These are phyloP conservation scores for Hylaeus volcanicus DNA, from an alignment of 1,140 invertebrate species.

Conservation along the genomic window DNA sequence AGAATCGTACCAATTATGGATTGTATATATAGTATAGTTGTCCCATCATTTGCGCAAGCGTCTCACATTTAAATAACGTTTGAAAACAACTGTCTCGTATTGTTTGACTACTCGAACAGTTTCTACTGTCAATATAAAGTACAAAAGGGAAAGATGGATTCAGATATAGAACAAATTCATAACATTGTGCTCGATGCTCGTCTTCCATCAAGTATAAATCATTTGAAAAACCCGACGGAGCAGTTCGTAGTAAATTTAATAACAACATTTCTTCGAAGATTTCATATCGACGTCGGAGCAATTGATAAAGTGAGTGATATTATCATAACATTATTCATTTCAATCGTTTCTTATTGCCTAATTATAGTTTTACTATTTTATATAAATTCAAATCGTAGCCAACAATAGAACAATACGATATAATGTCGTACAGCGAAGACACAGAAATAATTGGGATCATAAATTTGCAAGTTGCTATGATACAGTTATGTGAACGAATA, in stretches of 20 bases:
- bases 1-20: no score
- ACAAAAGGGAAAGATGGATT: constrained; percentile 28
- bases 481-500: constrained; percentile 62
- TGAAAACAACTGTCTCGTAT: neutral
- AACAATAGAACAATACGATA: constrained; percentile 54
- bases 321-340: neutral
- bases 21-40: no score
- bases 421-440: constrained; percentile 54
- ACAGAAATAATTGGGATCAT: constrained; percentile 57
- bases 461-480: constrained; percentile 63
- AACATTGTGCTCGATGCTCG: constrained; percentile 54
- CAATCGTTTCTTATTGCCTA: constrained; percentile 4
- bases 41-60: neutral
- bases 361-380: neutral
- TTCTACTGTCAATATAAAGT: neutral
- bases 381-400: constrained; percentile 50
- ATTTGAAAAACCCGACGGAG: constrained; percentile 67
- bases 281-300: constrained; percentile 53
- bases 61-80: neutral
- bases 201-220: constrained; percentile 60
- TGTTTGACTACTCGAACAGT: neutral
- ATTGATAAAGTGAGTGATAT: constrained; percentile 53
- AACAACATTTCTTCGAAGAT: constrained; percentile 58
- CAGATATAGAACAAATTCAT: constrained; percentile 56
- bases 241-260: constrained; percentile 64